Evolutionary conservation across 2,113 vertebrate genomes (phyloP).

Genomic region (Entomyzon cyanotis): DNA sequence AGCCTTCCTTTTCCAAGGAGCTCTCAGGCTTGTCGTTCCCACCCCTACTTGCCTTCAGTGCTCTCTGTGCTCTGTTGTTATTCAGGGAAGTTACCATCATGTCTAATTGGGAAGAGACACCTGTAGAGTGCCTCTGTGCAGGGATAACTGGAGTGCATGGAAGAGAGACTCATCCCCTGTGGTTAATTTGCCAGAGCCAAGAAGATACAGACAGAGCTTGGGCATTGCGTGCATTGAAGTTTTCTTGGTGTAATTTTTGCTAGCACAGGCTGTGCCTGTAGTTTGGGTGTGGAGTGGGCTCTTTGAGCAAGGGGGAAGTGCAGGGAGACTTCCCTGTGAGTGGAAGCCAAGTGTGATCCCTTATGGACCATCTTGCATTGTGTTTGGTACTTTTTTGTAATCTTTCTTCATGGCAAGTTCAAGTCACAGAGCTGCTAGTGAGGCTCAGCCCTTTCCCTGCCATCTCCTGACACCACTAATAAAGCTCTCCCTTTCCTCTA

Average conservation of each 20-base stretch:
- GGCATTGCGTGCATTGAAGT: background rate
- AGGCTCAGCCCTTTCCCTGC: background rate
- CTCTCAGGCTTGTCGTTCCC: background rate
- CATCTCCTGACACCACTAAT: background rate
- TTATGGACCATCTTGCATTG: background rate
- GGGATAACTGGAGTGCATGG: background rate
- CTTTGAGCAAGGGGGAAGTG: background rate
- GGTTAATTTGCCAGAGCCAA: background rate
- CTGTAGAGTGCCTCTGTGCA: background rate
- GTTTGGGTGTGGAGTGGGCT: background rate
- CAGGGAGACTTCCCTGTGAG: background rate
- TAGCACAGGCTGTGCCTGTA: background rate
- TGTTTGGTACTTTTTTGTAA: background rate
- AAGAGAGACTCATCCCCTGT: background rate
- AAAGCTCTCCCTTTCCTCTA: background rate
- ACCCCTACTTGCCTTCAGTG: background rate
- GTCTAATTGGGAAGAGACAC: background rate
- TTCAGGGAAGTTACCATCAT: background rate
- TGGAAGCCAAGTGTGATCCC: background rate
- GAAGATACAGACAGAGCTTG: background rate
- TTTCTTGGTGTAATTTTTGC: background rate
- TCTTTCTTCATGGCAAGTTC: background rate
- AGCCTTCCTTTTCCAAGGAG: background rate
- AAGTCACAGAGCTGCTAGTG: background rate
- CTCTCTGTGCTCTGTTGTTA: background rate